Evolutionary conservation across 2,113 vertebrate species (phyloP), one percentile per base, ranked within the genome.

Genomic region (Alligator mississippiensis): DNA sequence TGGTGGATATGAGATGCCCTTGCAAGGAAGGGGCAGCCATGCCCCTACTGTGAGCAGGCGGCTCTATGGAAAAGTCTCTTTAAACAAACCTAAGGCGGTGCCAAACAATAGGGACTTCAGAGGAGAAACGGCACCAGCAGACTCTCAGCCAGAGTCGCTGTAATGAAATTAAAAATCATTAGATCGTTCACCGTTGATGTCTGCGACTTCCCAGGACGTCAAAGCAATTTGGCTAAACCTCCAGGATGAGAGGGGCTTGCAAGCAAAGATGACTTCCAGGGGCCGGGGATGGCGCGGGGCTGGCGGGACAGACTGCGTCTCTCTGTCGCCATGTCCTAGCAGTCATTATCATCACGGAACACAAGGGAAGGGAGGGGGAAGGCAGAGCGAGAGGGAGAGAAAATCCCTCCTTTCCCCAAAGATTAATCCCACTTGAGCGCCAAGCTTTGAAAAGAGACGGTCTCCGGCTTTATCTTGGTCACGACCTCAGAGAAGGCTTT

Each of bases 181-280:
- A 98, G 97, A 98, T 98, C 98, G 93, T 96, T 98, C 93, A 95
- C 96, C 96, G 96, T 93, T 97, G 96, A 97, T 96, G 97, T 97
- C 96, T 96, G 89, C 87, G 90, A 94, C 95, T 98, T 97, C 97
- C 96, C 91, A 88, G 97, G 97, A 97, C 96, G 98, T 99, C 98
- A 99, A 97, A 98, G 97, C 98, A 98, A 99, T 98, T 98, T 99
- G 97, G 97, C 96, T 98, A 98, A 98, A 97, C 96, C 92, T 89
- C 90, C 77, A 76, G 93, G 97, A 98, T 96, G 96, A 97, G 96
- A 97, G 96, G 95, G 95, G 92, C 97, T 95, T 70, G 90, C 94
- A 93, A 85, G 94, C 96, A 70, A 92, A 87, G 94, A 88, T 82
- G 96, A 90, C 93, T 95, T 75, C 79, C 77, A 70, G 85, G 54